Evolutionary conservation across 2,113 vertebrate species (phyloP), one percentile per base, ranked within the genome.

Genomic region (Caranx ignobilis): DNA sequence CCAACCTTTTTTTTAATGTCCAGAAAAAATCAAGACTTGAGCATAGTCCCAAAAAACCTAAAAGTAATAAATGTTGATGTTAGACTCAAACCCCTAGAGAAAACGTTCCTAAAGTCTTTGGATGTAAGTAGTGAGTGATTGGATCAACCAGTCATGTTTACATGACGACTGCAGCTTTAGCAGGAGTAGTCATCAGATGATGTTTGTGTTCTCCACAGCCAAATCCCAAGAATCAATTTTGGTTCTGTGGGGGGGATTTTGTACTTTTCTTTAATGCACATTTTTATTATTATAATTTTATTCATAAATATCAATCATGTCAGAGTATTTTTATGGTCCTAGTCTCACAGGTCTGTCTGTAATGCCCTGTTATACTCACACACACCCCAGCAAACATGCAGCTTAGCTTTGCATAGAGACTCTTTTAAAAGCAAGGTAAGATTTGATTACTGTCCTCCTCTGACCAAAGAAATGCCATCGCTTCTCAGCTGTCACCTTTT

Each of bases 401-500:
- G 21, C 70, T 77, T 62, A 71, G 50, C 67, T 72, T 21, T 26
- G 52, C 60, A 79, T 65, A 81, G 74, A 86, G 69, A 61, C 43
- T 59, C 65, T 80, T 83, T 65, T 71, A 61, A 80, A 86, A 79
- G 55, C 55, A 66, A 81, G 77, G 79, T 54, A 35, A 64, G 82
- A 79, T 88, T 81, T 83, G 68, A 77, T 89, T 89, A 84, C 81
- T 31, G 32, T 75, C 73, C 75, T 76, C 73, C 26, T 80, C 71
- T 77, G 43, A 75, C 83, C 91, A 89, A 88, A 89, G 81, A 76
- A 62, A 81, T 73, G 89, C 93, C 93, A 90, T 45, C 47, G 43
- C 82, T 86, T 91, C 86, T 94, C 92, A 87, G 81, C 81, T 90
- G 85, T 93, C 89, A 70, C 87, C 60, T 91, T 92, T 93, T 93